A percentile compares a stretch with the other conserved stretches of the same genome.
Conservation (phyloP, 2,888 invertebrate genomes). For the Microplitis deprimator region DNA sequence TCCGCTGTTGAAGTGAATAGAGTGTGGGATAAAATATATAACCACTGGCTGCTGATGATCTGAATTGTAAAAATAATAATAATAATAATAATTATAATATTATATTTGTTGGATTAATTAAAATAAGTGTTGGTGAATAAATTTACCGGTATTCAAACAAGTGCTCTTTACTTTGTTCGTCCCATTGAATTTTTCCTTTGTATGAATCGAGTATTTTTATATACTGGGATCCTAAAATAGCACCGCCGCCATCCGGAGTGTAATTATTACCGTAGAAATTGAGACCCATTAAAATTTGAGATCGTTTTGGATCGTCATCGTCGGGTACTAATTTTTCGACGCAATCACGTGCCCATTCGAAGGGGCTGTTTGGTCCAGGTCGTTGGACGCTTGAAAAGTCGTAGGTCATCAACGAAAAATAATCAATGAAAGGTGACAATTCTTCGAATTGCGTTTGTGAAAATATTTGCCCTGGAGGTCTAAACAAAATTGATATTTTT, state of each 20-base stretch:
- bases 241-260: slow-evolving; percentile 84
- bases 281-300: slow-evolving; percentile 88
- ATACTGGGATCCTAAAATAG: slow-evolving; percentile 86
- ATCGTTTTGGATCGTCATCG: slow-evolving; percentile 75
- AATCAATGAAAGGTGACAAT: slow-evolving; percentile 83
- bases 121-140: slow-evolving; percentile 8
- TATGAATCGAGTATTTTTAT: slow-evolving; percentile 82
- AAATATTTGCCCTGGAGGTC: slow-evolving; percentile 76
- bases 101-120: neutral
- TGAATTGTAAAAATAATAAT: slow-evolving; percentile 64
- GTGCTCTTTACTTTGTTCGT: slow-evolving; percentile 86
- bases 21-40: slow-evolving; percentile 91
- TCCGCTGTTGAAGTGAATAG: slow-evolving; percentile 85
- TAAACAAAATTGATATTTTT: slow-evolving; percentile 47
- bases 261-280: slow-evolving; percentile 96
- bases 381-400: slow-evolving; percentile 89
- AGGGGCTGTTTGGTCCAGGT: slow-evolving; percentile 92
- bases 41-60: slow-evolving; percentile 80
- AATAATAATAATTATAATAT: neutral
- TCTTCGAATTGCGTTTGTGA: slow-evolving; percentile 82
- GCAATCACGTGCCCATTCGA: slow-evolving; percentile 86
- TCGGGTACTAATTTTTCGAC: slow-evolving; percentile 82
- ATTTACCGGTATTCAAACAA: slow-evolving; percentile 88
- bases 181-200: slow-evolving; percentile 85
- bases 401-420: slow-evolving; percentile 97